A percentile compares a stretch with the other conserved stretches of the same genome.
These are phyloP conservation scores for Oryzias curvinotus DNA, from an alignment of 2,113 vertebrate species.

Conservation along the genomic window DNA sequence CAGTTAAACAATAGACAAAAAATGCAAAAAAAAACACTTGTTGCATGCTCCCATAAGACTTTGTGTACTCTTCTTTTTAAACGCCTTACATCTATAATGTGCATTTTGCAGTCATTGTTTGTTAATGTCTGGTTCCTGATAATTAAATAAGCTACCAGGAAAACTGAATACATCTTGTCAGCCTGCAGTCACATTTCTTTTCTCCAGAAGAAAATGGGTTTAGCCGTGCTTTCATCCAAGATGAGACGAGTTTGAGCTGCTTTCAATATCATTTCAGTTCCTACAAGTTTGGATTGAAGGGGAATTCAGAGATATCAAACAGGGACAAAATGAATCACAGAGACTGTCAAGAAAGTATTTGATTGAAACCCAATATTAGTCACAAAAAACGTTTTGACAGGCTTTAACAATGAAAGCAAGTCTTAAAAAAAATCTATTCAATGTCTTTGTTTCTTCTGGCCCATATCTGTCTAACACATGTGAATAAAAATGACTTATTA, in stretches of 20 bases:
- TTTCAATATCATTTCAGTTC: slow-evolving; percentile 1
- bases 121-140: too few species aligned
- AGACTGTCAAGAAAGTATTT: slow-evolving; percentile 25
- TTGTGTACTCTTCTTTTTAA: too few species aligned
- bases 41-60: too few species aligned
- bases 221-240: neutral
- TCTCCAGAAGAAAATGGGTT: neutral
- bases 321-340: slow-evolving; percentile 54
- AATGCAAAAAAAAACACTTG: too few species aligned
- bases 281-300: neutral
- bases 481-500: neutral
- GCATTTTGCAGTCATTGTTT: too few species aligned
- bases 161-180: too few species aligned
- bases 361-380: slow-evolving; percentile 35
- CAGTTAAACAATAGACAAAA: too few species aligned
- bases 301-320: neutral
- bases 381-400: slow-evolving; percentile 43
- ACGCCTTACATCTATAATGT: too few species aligned
- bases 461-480: neutral
- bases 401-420: neutral
- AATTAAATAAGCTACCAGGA: too few species aligned
- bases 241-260: neutral
- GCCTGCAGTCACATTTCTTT: neutral
- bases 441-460: too few species aligned
- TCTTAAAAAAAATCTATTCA: too few species aligned